Conservation (phyloP, 2,113 vertebrate species). For the Megaleporinus macrocephalus region DNA sequence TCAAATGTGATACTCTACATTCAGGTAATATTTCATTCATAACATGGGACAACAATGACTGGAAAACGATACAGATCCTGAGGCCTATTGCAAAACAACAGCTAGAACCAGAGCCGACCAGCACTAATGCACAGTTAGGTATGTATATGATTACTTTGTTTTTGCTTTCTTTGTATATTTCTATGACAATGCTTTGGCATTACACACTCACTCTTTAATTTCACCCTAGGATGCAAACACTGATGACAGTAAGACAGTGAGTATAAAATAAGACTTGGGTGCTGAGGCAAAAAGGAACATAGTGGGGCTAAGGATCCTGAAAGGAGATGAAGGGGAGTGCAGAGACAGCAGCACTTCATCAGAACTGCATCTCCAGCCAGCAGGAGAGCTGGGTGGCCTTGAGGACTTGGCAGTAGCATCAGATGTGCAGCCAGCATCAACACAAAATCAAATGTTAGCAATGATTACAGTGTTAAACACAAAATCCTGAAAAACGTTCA, state of each 20-base stretch:
- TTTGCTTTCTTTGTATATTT: too few species aligned
- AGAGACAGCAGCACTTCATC: constrained; percentile 43
- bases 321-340: constrained; percentile 17
- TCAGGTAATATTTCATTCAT: neutral
- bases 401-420: constrained; percentile 12
- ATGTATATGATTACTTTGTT: too few species aligned
- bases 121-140: too few species aligned
- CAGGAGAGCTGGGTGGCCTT: constrained; percentile 43
- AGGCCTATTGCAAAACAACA: too few species aligned
- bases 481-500: neutral
- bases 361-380: neutral
- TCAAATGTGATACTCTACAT: neutral
- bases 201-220: neutral
- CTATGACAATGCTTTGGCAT: neutral
- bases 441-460: neutral
- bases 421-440: constrained; percentile 21
- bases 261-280: constrained; percentile 5
- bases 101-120: too few species aligned
- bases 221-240: neutral
- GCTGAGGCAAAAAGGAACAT: constrained; percentile 2
- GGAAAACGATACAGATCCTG: neutral
- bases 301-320: neutral
- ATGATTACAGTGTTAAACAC: neutral
- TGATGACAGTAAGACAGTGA: neutral
- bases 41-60: neutral